Evolutionary conservation across 2,888 invertebrate species (phyloP).

Genomic region (Cosmopolites sordidus): DNA sequence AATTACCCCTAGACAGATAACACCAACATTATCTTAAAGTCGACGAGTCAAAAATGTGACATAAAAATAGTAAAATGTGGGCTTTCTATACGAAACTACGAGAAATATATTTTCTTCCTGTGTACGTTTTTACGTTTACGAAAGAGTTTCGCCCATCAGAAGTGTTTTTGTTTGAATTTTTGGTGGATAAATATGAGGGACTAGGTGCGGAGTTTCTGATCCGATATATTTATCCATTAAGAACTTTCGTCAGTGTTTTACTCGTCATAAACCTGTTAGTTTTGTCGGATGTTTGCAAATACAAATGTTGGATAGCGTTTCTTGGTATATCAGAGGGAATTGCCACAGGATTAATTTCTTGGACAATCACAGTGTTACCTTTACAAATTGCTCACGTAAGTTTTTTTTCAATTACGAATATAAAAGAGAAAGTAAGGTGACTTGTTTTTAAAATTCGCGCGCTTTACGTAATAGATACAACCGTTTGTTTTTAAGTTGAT

Average conservation of each 20-base stretch:
- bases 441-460: too few relatives aligned
- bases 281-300: neutral
- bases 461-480: too few relatives aligned
- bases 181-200: neutral
- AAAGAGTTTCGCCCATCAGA: conserved; percentile 4
- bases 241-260: neutral
- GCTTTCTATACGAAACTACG: neutral
- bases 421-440: too few relatives aligned
- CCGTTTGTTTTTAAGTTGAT: too few relatives aligned
- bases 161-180: conserved; percentile 3
- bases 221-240: conserved; percentile 4
- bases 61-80: neutral
- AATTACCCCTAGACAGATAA: too few relatives aligned
- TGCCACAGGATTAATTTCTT: neutral
- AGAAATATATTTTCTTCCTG: conserved; percentile 4
- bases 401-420: neutral
- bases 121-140: conserved; percentile 8
- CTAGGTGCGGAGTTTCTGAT: neutral
- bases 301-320: conserved; percentile 4
- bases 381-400: conserved; percentile 8
- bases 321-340: neutral
- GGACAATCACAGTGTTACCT: neutral
- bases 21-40: too few relatives aligned
- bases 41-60: too few relatives aligned
- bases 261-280: neutral